Base-by-base conservation (phyloP, 2,113 vertebrate species). In the Trematomus loennbergii region DNA sequence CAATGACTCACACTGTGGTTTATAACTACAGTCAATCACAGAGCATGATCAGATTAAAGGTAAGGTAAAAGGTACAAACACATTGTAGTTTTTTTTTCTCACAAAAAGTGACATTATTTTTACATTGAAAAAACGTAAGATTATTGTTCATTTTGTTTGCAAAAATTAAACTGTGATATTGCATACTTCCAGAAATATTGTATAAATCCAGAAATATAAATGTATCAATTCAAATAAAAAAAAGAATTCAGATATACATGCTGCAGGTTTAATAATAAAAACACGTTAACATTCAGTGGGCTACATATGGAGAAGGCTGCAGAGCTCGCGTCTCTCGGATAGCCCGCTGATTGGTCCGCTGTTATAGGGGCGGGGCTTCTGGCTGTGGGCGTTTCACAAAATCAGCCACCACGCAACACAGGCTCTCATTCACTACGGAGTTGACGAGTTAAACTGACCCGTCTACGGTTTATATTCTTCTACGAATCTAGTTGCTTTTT, bases 351-450 rank as follows among this genome's bases (percentile, higher is more conserved):
- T 94, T 94, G 91, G 93, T 63, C 72, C 0, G 0, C 25, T 50
- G 5, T 3, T 0, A 6, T 17, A 12, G 7, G 18, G 93, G 93
- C 88, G 90, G 74, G 78, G 67, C 53, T 25, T 3, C 1, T 0
- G 9, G 3, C 78, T 77, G 81, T 62, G 69, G 68, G 83, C 72
- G 88, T 90, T 90, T 88, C 68, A 90, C 90, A 93, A 93, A 94
- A 93, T 9, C 80, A 74, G 60, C 16, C 18, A 62, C 75, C 85
- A 58, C 85, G 83, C 81, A 18, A 40, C 46, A 36, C 5, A 1
- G 1, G n/a, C 36, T 40, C 67, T 79, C 92, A 93, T 88, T 93
- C 85, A 91, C 84, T 83, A 78, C 91, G 84, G 89, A 87, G 85
- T 82, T 72, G 85, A 46, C 48, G 78, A 65, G 75, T 81, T 55